Base-by-base conservation (phyloP, 2,888 invertebrate genomes). In the Leptothorax acervorum region DNA sequence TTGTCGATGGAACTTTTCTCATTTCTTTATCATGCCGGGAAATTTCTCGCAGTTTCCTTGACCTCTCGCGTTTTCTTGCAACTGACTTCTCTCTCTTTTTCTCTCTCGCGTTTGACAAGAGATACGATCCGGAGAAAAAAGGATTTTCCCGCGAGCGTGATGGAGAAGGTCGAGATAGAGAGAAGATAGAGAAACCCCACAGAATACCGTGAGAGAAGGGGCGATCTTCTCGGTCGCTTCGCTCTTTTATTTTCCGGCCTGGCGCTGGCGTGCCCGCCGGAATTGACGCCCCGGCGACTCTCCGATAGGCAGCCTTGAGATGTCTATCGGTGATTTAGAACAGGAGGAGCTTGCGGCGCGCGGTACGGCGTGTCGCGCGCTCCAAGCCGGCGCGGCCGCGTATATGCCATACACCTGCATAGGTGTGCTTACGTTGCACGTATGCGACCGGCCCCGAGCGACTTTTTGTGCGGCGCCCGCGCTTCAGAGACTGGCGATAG, bases 251-350 rank as follows among this genome's bases (percentile, higher is more conserved):
- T 79, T 62, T 65, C 45, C 51, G 76, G 11, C 11, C 28, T 63
- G 28, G 65, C 71, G 85, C 28, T 63, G 28, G 65, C 71, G 85
- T 78, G 85, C 84, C 82, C 85, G 85, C 70, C 84, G 82, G 87
- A 90, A 87, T 87, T 87, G 90, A 88, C 89, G 86, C 87, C 84
- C 35, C 83, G 70, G 68, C 86, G 84, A 82, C 78, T 82, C 31
- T n/a, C 86, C 88, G 88, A 92, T 92, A 92, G 92, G 84, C 91
- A 93, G 92, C 93, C 93, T 93, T 93, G 93, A 93, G 91, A 92
- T 92, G 93, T 93, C 94, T 88, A 91, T 91, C 92, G 92, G 91
- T 93, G 93, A 93, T 93, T 93, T 92, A 93, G 93, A 93, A 93
- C 92, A 92, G 91, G 85, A 83, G 89, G 91, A 93, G 92, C 92